Percentiles rank a stretch among this genome's conserved stretches.
Evolutionary conservation across 2,113 vertebrate species (phyloP).

Genomic region (Poecilia latipinna): DNA sequence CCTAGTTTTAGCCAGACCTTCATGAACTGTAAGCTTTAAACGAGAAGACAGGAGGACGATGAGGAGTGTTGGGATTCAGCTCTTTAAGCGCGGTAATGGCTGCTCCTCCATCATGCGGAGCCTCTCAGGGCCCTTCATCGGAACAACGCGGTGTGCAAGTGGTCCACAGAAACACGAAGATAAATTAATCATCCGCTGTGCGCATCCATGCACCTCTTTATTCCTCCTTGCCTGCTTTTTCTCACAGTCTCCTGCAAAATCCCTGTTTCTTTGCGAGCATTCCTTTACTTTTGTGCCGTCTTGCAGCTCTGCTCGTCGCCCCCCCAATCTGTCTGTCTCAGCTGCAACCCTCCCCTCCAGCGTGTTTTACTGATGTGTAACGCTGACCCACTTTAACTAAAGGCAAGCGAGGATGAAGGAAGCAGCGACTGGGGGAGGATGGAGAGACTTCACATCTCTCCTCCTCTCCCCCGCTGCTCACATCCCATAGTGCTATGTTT

Average conservation of each 20-base stretch:
- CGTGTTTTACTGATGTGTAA: slow-evolving; percentile 48
- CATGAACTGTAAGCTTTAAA: slow-evolving; percentile 28
- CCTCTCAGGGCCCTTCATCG: slow-evolving; percentile 40
- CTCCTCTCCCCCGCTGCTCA: slow-evolving; percentile 23
- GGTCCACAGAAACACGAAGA: slow-evolving; percentile 40
- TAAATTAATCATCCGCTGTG: slow-evolving; percentile 61
- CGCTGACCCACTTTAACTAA: slow-evolving; percentile 73
- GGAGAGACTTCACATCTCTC: slow-evolving; percentile 23
- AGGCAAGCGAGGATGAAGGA: slow-evolving; percentile 22
- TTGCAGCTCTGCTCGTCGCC: slow-evolving; percentile 19
- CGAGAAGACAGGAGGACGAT: slow-evolving; percentile 15
- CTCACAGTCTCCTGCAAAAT: slow-evolving; percentile 13
- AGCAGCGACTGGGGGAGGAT: slow-evolving; percentile 5
- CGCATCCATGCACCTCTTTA: slow-evolving; percentile 13
- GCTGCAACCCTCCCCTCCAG: slow-evolving; percentile 39
- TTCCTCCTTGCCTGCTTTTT: slow-evolving; percentile 9
- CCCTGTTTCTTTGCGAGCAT: slow-evolving; percentile 7
- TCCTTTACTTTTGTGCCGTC: slow-evolving; percentile 15
- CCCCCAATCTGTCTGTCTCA: slow-evolving; percentile 14
- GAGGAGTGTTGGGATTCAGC: slow-evolving; percentile 30
- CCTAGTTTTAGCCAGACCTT: slow-evolving; percentile 37
- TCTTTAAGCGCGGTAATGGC: slow-evolving; percentile 60
- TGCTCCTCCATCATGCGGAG: slow-evolving; percentile 38
- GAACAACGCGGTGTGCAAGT: background rate
- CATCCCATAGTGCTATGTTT: slow-evolving; percentile 51